These are phyloP conservation scores for Physella acuta DNA, from an alignment of 1,140 invertebrate species.

Conservation along the genomic window DNA sequence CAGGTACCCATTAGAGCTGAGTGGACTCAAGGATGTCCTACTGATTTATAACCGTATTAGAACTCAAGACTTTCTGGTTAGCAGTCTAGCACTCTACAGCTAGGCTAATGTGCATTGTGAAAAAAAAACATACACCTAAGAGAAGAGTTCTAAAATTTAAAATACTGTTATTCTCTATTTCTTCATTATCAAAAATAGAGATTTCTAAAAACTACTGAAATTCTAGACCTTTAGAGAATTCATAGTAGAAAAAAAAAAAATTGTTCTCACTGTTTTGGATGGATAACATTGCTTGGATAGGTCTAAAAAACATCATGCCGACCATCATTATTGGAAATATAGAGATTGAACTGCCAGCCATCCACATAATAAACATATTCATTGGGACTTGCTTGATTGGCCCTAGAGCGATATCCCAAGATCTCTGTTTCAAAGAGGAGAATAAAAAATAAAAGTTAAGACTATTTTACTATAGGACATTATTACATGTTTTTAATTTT, in stretches of 20 bases:
- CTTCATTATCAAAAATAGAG: no score
- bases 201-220: no score
- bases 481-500: neutral
- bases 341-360: constrained; percentile 98
- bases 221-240: no score
- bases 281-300: constrained; percentile 90
- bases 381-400: constrained; percentile 93
- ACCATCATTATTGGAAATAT: constrained; percentile 99
- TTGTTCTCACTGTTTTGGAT: constrained; percentile 47
- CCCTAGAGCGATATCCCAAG: constrained; percentile 95
- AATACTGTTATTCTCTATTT: no score
- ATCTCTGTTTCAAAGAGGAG: constrained; percentile 65
- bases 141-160: no score
- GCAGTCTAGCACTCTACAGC: no score
- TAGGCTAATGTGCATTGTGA: no score
- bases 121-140: no score
- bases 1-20: no score
- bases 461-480: neutral
- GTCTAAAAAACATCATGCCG: constrained; percentile 94
- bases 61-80: no score
- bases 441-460: neutral
- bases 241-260: constrained; percentile 1
- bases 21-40: no score
- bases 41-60: no score
- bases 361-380: constrained; percentile 99